A percentile compares a stretch with the other conserved stretches of the same genome.
phyloP scores from a whole-genome alignment of 2,113 vertebrate species.

The Marmota flaviventris region DNA sequence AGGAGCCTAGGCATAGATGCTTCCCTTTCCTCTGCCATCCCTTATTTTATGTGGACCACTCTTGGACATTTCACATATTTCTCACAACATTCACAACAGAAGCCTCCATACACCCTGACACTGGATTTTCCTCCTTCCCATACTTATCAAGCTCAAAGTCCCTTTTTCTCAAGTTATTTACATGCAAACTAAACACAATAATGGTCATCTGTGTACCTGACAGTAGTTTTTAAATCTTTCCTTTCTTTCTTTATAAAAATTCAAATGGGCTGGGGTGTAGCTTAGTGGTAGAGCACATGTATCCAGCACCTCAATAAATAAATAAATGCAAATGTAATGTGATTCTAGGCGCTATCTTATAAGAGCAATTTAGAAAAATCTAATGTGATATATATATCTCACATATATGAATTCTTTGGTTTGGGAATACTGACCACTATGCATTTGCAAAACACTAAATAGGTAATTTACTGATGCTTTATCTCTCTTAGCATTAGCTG shows the following conservation, averaged over 20 bases:
- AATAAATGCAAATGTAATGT: background rate
- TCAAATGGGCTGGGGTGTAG: background rate
- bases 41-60: background rate
- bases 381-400: background rate
- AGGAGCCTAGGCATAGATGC: background rate
- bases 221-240: background rate
- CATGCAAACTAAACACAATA: background rate
- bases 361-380: slow-evolving; percentile 43
- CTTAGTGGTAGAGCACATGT: background rate
- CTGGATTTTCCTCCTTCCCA: background rate
- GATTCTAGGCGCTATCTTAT: background rate
- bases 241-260: slow-evolving; percentile 37
- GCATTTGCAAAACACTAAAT: slow-evolving; percentile 29
- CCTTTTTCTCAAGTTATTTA: background rate
- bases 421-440: slow-evolving; percentile 47
- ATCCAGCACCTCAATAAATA: background rate
- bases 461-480: slow-evolving; percentile 30
- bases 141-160: background rate
- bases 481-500: slow-evolving; percentile 50
- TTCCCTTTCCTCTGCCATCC: background rate
- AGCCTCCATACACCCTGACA: background rate
- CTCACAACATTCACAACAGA: background rate
- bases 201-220: background rate
- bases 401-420: background rate
- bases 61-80: background rate